Evolutionary conservation across 2,113 vertebrate species (phyloP), one percentile per base, ranked within the genome.

Genomic region (Sapajus apella): DNA sequence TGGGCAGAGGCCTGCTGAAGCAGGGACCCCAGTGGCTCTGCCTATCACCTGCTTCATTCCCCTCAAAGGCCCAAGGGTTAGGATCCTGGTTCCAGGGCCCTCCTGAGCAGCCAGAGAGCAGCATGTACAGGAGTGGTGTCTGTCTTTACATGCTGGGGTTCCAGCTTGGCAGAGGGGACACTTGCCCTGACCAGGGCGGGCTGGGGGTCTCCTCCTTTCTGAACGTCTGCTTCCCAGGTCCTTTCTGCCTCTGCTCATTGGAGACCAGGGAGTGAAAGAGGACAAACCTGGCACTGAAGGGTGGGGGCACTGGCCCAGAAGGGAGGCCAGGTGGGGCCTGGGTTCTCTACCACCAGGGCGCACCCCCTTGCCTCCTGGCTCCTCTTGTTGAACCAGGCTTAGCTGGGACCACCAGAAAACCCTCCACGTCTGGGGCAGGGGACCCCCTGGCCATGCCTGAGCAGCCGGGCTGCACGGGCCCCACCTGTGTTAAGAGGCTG

Each of bases 81-180:
- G 55, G 27, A 4, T 55, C 35, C 37, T 0, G 35, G 25, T 40
- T 25, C 52, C 45, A 40, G 56, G 83, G n/a, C 30, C 35, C 6
- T 35, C 0, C 1, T 50, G 50, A 13, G 61, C 21, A 0, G 18
- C 43, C 18, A 1, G 10, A 23, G 52, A 47, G 32, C n/a, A 6
- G 0, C 7, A 0, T 0, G 5, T 32, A 12, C 1, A 6, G 72
- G 45, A 9, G 17, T 11, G 3, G 1, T 5, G 0, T 82, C 27
- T 0, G 56, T n/a, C 32, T 7, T 3, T 10, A 0, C 2, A 0
- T 8, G 25, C 0, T 6, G 5, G 7, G 61, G 20, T 47, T 8
- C 6, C 14, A 0, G 45, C 68, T 72, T 11, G 0, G 68, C 1
- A 0, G 91, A 35, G 6, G 0, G 1, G 56, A 25, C 3, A 0